Percentiles rank a stretch among this genome's conserved stretches.
These are phyloP conservation scores for Ochropacha duplaris DNA, from an alignment of 2,888 invertebrate species.

Conservation along the genomic window DNA sequence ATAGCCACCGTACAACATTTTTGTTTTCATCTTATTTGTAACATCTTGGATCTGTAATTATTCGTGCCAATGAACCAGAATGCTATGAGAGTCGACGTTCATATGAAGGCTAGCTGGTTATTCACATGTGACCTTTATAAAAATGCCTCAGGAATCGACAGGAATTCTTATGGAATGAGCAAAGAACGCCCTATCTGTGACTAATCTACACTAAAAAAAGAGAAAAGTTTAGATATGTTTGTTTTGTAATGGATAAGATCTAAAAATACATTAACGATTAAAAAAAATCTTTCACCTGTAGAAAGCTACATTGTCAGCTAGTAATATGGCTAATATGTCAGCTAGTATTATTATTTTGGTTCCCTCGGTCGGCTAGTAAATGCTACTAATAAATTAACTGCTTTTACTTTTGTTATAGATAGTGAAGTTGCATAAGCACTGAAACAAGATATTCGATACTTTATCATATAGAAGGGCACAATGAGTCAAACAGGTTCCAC, in stretches of 20 bases:
- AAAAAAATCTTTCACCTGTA: too few species aligned
- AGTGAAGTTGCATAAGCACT: neutral
- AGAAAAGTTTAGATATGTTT: too few species aligned
- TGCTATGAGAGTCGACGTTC: slow-evolving; percentile 29
- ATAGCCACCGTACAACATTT: slow-evolving; percentile 25
- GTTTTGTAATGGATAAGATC: too few species aligned
- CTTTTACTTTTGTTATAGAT: neutral
- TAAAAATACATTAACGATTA: too few species aligned
- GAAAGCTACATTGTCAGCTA: too few species aligned
- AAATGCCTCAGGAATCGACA: slow-evolving; percentile 51
- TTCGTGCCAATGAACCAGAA: slow-evolving; percentile 62
- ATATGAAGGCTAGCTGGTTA: slow-evolving; percentile 61
- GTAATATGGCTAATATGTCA: too few species aligned
- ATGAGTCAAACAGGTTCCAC: slow-evolving; percentile 58
- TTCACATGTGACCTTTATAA: slow-evolving; percentile 77
- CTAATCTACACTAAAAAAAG: too few species aligned
- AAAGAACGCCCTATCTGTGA: neutral
- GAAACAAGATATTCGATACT: neutral
- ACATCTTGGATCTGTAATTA: slow-evolving; percentile 61
- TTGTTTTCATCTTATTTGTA: slow-evolving; percentile 49
- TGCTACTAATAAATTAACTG: neutral
- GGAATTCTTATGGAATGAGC: slow-evolving; percentile 31
- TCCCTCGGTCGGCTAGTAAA: too few species aligned
- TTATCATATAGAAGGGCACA: neutral
- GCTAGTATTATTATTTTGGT: too few species aligned